These are phyloP conservation scores for Calliscelio sp. DNA, from an alignment of 2,888 invertebrate species.

Conservation along the genomic window DNA sequence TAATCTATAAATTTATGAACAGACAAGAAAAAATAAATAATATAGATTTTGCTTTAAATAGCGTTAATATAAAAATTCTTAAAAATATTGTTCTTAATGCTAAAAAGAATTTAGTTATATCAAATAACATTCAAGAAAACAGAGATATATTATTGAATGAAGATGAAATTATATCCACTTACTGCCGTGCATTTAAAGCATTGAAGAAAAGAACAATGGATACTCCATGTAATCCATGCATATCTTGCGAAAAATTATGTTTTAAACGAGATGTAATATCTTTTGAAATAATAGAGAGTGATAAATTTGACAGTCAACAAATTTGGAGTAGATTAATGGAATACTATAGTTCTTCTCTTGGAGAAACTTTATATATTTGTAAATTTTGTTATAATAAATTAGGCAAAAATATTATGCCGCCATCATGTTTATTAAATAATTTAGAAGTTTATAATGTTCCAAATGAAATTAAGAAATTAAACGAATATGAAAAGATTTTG, in stretches of 20 bases:
- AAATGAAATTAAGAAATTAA: too few species aligned
- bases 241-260: too few species aligned
- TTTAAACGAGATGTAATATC: constrained; percentile 4
- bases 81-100: constrained; percentile 19
- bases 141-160: constrained; percentile 3
- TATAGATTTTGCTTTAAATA: constrained; percentile 42
- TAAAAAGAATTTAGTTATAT: not conserved
- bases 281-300: not conserved
- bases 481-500: too few species aligned
- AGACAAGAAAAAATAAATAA: constrained; percentile 19
- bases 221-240: not conserved
- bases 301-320: constrained; percentile 12
- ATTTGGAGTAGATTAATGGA: not conserved
- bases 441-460: constrained; percentile 64
- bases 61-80: constrained; percentile 26
- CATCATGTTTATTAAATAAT: constrained; percentile 77
- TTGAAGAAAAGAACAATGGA: not conserved
- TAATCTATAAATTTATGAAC: constrained; percentile 47
- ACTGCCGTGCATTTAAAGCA: constrained; percentile 1
- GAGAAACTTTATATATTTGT: constrained; percentile 46
- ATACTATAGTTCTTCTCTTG: not conserved
- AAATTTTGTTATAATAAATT: constrained; percentile 72
- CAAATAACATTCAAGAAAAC: not conserved
- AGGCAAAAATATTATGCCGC: constrained; percentile 73
- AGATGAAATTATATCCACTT: not conserved